Base-by-base conservation (phyloP, 2,113 vertebrate species). In the Hyperopisus bebe region DNA sequence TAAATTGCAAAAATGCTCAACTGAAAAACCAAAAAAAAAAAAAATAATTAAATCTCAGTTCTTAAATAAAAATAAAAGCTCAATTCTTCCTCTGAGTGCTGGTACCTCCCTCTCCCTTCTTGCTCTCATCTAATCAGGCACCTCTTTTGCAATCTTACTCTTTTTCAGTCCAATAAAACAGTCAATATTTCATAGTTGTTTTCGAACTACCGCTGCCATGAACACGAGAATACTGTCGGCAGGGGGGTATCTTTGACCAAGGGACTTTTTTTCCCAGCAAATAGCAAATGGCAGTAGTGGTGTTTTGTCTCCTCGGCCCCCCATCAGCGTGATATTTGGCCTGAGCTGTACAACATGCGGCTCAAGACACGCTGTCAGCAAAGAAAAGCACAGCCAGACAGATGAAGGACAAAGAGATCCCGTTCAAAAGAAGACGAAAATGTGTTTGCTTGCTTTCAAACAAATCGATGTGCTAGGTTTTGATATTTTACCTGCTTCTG, bases 91-190 rank as follows among this genome's bases (percentile, higher is more conserved):
- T 31, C 15, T 0, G 15, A 77, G 35, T 15, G n/a, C 74, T 13
- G 62, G n/a, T 31, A 10, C n/a, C n/a, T 11, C 9, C 3, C 62
- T 1, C 3, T 3, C 62, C 62, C n/a, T 27, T 66, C 62, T 10
- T 66, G 3, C 62, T 66, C 62, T 35, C 70, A 39, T 77, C 31
- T 39, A 39, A 77, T 39, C 70, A 39, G 70, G 35, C 31, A 77
- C 70, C 70, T 66, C 62, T 66, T 66, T 27, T 66, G 62, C 62
- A 66, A 66, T 66, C 62, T 77, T 77, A 77, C 74, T 80, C 74
- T 80, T 80, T 80, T 80, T 80, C 92, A 94, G 92, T 91, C 91
- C 92, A 93, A 90, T 77, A 90, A 88, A 94, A 93, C 94, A 92
- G 92, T 94, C 93, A 92, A 90, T 90, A 88, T 95, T 93, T 91